Percentiles rank a stretch among this genome's conserved stretches.
Evolutionary conservation across 1,140 invertebrate species (phyloP).

Genomic region (Pachypsylla venusta): DNA sequence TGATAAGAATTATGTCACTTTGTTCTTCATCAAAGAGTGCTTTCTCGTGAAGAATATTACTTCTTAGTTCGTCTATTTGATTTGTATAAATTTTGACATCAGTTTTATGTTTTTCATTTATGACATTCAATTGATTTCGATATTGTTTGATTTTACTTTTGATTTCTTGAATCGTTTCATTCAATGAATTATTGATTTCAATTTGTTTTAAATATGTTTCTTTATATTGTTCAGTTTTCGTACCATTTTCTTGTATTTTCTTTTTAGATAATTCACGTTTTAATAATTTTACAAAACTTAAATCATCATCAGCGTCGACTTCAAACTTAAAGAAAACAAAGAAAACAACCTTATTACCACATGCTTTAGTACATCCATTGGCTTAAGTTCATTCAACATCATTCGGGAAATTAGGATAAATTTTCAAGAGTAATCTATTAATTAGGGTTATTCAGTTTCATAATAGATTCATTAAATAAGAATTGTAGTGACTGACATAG

Average conservation of each 20-base stretch:
- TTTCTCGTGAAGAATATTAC: background rate
- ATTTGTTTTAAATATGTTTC: background rate
- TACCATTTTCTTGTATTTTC: slow-evolving; percentile 1
- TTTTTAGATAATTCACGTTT: background rate
- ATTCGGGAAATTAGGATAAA: too few relatives aligned
- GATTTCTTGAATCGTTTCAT: background rate
- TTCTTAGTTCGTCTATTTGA: background rate
- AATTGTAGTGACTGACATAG: too few relatives aligned
- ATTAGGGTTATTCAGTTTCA: too few relatives aligned
- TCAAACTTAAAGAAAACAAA: too few relatives aligned
- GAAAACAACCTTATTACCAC: too few relatives aligned
- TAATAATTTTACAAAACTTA: background rate
- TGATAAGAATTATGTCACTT: background rate
- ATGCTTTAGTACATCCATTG: too few relatives aligned
- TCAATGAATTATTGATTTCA: background rate
- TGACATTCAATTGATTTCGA: background rate
- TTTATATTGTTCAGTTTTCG: slow-evolving; percentile 2
- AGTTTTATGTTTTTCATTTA: background rate
- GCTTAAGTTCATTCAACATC: too few relatives aligned
- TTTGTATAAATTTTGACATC: background rate
- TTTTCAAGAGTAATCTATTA: too few relatives aligned
- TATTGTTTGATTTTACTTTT: slow-evolving; percentile 1
- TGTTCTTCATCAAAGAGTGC: background rate
- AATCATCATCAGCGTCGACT: background rate
- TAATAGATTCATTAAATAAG: too few relatives aligned